Conservation (phyloP, 2,888 invertebrate species). For the Patella ulyssiponensis region DNA sequence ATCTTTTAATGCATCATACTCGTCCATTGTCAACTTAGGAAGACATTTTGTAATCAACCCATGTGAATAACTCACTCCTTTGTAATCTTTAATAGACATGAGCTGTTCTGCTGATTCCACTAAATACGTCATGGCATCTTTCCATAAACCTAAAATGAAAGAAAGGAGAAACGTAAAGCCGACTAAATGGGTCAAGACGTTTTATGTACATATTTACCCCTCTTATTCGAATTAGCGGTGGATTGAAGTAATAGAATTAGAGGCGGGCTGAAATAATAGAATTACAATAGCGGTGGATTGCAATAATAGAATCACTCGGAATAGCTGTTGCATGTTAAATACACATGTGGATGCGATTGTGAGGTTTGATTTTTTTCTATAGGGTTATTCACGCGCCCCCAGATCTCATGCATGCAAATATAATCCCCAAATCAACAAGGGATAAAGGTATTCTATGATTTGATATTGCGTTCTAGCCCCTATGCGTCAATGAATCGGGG, state of each 20-base stretch:
- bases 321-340: too few relatives aligned
- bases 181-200: not conserved
- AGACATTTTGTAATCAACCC: conserved; percentile 36
- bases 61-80: conserved; percentile 39
- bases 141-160: conserved; percentile 38
- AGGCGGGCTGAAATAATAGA: too few relatives aligned
- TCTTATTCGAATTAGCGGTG: not conserved
- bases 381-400: too few relatives aligned
- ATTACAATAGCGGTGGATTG: too few relatives aligned
- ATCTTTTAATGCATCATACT: conserved; percentile 25
- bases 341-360: too few relatives aligned
- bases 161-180: not conserved
- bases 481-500: too few relatives aligned
- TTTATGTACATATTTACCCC: not conserved
- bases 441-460: too few relatives aligned
- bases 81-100: conserved; percentile 32
- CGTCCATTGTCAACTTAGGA: conserved; percentile 28
- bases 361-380: too few relatives aligned
- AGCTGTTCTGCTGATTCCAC: conserved; percentile 35
- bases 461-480: too few relatives aligned
- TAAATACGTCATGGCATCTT: conserved; percentile 36
- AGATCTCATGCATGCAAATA: too few relatives aligned
- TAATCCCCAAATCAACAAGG: too few relatives aligned
- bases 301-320: too few relatives aligned
- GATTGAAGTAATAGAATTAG: not conserved